phyloP scores from a whole-genome alignment of 2,888 invertebrate genomes.

The Lycophotia porphyrea region DNA sequence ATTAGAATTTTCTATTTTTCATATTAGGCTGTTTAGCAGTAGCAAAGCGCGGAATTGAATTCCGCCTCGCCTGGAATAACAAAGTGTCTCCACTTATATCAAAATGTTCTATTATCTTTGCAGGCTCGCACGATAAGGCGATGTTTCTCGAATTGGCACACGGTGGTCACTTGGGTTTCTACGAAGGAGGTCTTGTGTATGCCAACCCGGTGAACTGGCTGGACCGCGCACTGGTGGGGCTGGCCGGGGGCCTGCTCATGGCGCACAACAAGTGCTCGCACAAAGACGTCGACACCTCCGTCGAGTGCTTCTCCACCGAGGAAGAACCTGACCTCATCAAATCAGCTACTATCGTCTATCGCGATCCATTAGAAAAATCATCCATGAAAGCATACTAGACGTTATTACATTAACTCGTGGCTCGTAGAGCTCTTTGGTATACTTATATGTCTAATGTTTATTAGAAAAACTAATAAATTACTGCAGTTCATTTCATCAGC shows the following conservation, averaged over 20 bases:
- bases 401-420: slow-evolving; percentile 39
- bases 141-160: slow-evolving; percentile 96
- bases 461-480: slow-evolving; percentile 54
- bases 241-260: slow-evolving; percentile 94
- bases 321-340: slow-evolving; percentile 86
- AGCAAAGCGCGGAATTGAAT: too few relatives aligned
- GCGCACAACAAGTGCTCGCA: slow-evolving; percentile 87
- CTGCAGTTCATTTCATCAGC: slow-evolving; percentile 55
- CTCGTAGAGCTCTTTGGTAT: slow-evolving; percentile 64
- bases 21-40: too few relatives aligned
- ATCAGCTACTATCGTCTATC: slow-evolving; percentile 84
- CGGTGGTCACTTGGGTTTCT: slow-evolving; percentile 98
- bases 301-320: slow-evolving; percentile 67
- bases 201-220: slow-evolving; percentile 98
- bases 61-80: too few relatives aligned
- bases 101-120: slow-evolving; percentile 57
- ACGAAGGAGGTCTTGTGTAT: slow-evolving; percentile 96
- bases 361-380: slow-evolving; percentile 82
- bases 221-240: slow-evolving; percentile 95
- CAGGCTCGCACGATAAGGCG: slow-evolving; percentile 92
- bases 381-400: slow-evolving; percentile 49
- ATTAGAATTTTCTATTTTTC: too few relatives aligned
- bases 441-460: slow-evolving; percentile 60
- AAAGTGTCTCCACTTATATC: too few relatives aligned
- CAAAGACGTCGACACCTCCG: slow-evolving; percentile 67